Evolutionary conservation across 2,888 invertebrate genomes (phyloP), one percentile per base, ranked within the genome.

Genomic region (Parnassius glacialis): DNA sequence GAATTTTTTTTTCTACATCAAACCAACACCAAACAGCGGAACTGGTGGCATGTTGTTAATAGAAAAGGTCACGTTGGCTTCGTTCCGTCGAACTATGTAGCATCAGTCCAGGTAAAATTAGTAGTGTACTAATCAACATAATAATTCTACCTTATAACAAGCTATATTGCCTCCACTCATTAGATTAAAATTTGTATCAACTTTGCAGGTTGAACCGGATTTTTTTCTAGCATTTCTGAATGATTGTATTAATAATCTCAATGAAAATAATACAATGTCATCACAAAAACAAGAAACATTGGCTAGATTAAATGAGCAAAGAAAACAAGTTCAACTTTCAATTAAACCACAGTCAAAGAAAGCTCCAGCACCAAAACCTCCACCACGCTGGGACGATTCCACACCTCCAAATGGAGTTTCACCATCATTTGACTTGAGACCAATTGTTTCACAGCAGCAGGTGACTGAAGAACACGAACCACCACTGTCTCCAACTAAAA

Each of bases 1-100:
- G 96, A 97, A 80, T 94, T 94, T 80, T 97, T 97, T 81, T 94
- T 95, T 73, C 88, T 97, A 20, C 95, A 96, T 75, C 96, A 96
- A 79, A 95, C 93, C 25, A 95, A 94, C 67, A 94, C 94, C 3
- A 96, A 96, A 75, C 95, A 96, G 80, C 93, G 94, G 67, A 96
- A 97, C 80, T 97, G 96, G 97, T 97, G 96, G 96, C 96, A 96
- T 92, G 96, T 97, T 56, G 94, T 96, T 70, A 96, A 96, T 87
- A 94, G 93, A 81, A 94, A 93, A 79, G 97, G 96, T 72, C 95
- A 96, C 83, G 93, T 96, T 70, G 97, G 97, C 58, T 97, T 96
- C 78, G 96, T 97, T 70, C 97, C 97, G 65, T 96, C 96, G 57
- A 97, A 97, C 92, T 97, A 97, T 87, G 96, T 97, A 62, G 94